Percentiles rank a stretch among this genome's conserved stretches.
Evolutionary conservation across 2,113 vertebrate species (phyloP).

Genomic region (Alethe castanea): DNA sequence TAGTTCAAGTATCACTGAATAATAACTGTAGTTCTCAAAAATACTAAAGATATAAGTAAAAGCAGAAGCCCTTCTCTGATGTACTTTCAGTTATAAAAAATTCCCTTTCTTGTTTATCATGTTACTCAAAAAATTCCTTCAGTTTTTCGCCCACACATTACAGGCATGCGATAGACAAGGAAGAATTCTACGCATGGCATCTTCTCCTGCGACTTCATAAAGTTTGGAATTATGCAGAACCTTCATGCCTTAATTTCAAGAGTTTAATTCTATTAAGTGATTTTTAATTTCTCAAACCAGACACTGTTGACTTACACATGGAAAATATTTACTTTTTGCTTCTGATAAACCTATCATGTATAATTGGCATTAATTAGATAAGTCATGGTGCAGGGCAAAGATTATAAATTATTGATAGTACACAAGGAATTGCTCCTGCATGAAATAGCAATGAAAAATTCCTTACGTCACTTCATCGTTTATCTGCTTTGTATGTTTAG

Average conservation of each 20-base stretch:
- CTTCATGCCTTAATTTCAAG: not conserved
- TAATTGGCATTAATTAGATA: conserved; percentile 8
- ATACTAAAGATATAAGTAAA: not conserved
- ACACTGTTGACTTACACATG: not conserved
- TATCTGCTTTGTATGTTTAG: not conserved
- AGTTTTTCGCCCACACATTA: not conserved
- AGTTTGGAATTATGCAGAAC: not conserved
- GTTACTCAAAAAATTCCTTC: not conserved
- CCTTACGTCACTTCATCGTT: not conserved
- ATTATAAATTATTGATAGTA: not conserved
- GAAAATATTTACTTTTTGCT: conserved; percentile 28
- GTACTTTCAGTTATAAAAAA: not conserved
- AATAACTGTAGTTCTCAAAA: not conserved
- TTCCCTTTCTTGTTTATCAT: not conserved
- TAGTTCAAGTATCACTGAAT: not conserved
- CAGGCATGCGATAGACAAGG: not conserved
- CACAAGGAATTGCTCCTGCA: not conserved
- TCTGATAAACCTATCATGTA: not conserved
- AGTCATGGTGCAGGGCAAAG: not conserved
- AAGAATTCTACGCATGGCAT: not conserved
- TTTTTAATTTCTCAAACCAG: not conserved
- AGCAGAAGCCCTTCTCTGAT: not conserved
- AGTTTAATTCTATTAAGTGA: not conserved
- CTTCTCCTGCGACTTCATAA: not conserved
- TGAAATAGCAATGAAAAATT: not conserved